These are phyloP conservation scores for Anhinga rufa DNA, from an alignment of 2,113 vertebrate genomes.

Conservation along the genomic window DNA sequence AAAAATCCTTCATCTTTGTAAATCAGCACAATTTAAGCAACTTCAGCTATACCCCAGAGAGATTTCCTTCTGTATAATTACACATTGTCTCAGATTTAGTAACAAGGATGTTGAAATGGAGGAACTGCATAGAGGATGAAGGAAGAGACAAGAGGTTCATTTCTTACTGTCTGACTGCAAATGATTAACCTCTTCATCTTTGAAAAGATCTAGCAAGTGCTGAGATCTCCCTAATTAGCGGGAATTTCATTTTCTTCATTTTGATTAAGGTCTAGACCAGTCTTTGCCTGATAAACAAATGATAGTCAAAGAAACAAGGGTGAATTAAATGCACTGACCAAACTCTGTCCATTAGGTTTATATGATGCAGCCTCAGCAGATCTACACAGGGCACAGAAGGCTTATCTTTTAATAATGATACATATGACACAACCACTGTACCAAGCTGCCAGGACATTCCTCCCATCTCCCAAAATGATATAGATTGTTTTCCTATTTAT, in stretches of 20 bases:
- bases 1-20: constrained; percentile 70
- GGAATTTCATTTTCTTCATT: constrained; percentile 45
- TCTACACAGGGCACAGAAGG: neutral
- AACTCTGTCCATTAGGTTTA: neutral
- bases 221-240: constrained; percentile 30
- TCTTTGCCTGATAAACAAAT: constrained; percentile 45
- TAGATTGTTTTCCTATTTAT: neutral
- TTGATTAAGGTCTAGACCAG: constrained; percentile 39
- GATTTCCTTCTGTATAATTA: constrained; percentile 71
- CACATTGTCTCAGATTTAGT: constrained; percentile 63
- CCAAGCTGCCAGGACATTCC: neutral
- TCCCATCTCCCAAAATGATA: neutral
- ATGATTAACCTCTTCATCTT: constrained; percentile 61
- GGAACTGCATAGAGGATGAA: constrained; percentile 18
- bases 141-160: constrained; percentile 54
- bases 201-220: constrained; percentile 59
- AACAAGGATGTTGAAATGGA: constrained; percentile 59
- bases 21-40: constrained; percentile 76
- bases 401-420: neutral
- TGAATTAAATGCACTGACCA: constrained; percentile 6
- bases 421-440: neutral
- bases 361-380: neutral
- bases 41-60: constrained; percentile 68
- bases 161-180: constrained; percentile 40
- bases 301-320: constrained; percentile 33